A percentile compares a stretch with the other conserved stretches of the same genome.
Conservation (phyloP, 2,888 invertebrate species). For the Crioceris asparagi region DNA sequence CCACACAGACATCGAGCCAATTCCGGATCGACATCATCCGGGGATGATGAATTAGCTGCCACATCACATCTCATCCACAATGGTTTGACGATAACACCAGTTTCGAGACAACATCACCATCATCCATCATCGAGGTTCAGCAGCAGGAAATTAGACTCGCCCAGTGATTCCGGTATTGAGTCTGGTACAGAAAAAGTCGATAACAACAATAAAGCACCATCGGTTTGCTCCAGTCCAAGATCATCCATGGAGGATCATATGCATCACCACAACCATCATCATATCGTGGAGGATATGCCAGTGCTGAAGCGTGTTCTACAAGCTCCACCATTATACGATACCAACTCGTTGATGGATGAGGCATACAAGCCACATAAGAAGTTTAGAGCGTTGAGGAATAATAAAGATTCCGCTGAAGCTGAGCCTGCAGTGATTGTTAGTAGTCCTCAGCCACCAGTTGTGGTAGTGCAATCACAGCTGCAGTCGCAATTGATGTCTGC, state of each 20-base stretch:
- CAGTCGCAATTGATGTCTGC: constrained; percentile 28
- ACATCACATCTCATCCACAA: constrained; percentile 62
- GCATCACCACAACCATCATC: constrained; percentile 36
- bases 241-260: constrained; percentile 65
- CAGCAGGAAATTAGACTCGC: constrained; percentile 83
- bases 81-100: constrained; percentile 63
- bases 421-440: constrained; percentile 47
- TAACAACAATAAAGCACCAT: constrained; percentile 63
- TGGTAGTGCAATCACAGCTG: constrained; percentile 16
- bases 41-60: constrained; percentile 68
- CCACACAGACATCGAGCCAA: constrained; percentile 66
- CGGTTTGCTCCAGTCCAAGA: constrained; percentile 77
- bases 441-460: constrained; percentile 24
- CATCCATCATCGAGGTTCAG: constrained; percentile 58
- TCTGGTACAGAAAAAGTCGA: constrained; percentile 84
- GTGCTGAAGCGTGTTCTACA: constrained; percentile 85
- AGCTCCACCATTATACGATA: constrained; percentile 84
- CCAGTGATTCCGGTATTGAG: constrained; percentile 89
- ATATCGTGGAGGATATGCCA: constrained; percentile 80
- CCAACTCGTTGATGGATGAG: constrained; percentile 85
- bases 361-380: constrained; percentile 94
- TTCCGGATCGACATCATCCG: constrained; percentile 61
- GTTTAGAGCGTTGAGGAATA: constrained; percentile 74
- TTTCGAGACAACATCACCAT: constrained; percentile 40
- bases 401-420: constrained; percentile 70